These are phyloP conservation scores for Poeciliopsis presidionis DNA, from an alignment of 2,797 vertebrate species.

Conservation along the genomic window DNA sequence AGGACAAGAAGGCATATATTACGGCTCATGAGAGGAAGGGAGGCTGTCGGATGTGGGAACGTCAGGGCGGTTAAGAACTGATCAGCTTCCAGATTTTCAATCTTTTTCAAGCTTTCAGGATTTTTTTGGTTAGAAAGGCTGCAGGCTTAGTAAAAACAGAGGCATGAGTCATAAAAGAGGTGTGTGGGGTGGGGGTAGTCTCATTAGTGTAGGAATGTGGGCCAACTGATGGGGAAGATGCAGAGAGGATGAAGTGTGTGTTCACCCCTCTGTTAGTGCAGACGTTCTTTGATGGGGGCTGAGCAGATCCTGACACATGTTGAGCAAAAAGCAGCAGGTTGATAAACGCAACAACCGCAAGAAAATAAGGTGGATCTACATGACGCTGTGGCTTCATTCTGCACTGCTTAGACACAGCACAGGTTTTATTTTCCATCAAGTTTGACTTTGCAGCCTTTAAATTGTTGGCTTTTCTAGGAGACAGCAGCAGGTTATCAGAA, in stretches of 20 bases:
- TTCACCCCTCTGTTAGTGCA: slow-evolving; percentile 40
- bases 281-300: slow-evolving; percentile 40
- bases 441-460: slow-evolving; percentile 25
- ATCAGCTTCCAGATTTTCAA: neutral
- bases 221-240: slow-evolving; percentile 47
- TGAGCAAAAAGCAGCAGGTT: slow-evolving; percentile 63
- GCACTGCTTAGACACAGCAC: slow-evolving; percentile 55
- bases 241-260: slow-evolving; percentile 21
- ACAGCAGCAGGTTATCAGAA: slow-evolving; percentile 18
- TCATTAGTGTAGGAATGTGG: slow-evolving; percentile 80
- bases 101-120: neutral
- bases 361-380: slow-evolving; percentile 69
- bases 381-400: slow-evolving; percentile 35
- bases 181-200: slow-evolving; percentile 18
- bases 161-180: slow-evolving; percentile 15
- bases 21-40: neutral
- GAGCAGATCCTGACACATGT: slow-evolving; percentile 59
- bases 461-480: neutral
- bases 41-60: neutral
- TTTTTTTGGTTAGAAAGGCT: slow-evolving; percentile 29
- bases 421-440: slow-evolving; percentile 56
- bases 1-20: neutral
- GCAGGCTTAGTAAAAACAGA: slow-evolving; percentile 38
- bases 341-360: slow-evolving; percentile 72
- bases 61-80: neutral